Evolutionary conservation across 2,113 vertebrate species (phyloP).

Genomic region (Himantopus leucocephalus): DNA sequence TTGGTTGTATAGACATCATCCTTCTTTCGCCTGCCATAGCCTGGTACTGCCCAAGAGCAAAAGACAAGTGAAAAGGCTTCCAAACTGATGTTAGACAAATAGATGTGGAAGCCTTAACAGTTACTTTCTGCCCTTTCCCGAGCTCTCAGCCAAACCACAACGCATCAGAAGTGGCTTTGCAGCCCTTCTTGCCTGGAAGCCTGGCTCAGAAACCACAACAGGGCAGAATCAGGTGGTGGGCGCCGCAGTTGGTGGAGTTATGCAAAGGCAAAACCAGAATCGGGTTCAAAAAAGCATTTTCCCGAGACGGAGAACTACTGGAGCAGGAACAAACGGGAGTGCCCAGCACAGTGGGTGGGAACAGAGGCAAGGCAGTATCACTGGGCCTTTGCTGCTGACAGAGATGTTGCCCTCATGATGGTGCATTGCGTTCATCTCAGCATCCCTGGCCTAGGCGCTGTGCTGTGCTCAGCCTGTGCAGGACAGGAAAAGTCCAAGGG

Average conservation of each 20-base stretch:
- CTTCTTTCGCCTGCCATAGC: not conserved
- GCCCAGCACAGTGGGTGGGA: not conserved
- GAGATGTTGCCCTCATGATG: rapidly evolving
- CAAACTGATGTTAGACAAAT: not conserved
- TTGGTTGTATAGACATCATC: not conserved
- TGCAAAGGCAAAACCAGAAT: not conserved
- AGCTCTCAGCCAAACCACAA: conserved; percentile 6
- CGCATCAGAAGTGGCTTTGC: not conserved
- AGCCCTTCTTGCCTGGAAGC: not conserved
- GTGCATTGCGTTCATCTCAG: not conserved
- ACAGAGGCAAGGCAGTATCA: not conserved
- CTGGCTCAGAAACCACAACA: not conserved
- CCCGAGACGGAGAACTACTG: not conserved
- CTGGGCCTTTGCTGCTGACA: not conserved
- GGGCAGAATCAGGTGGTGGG: not conserved
- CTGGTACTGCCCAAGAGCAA: not conserved
- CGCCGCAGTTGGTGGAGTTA: rapidly evolving
- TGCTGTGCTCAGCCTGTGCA: rapidly evolving
- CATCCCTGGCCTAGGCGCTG: not conserved
- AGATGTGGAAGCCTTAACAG: not conserved
- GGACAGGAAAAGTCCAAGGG: not conserved
- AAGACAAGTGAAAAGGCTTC: not conserved
- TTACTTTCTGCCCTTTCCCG: not conserved
- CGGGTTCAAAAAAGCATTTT: not conserved
- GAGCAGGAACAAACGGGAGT: not conserved